Evolutionary conservation across 2,113 vertebrate species (phyloP).

Genomic region (Rhinopomastus cyanomelas): DNA sequence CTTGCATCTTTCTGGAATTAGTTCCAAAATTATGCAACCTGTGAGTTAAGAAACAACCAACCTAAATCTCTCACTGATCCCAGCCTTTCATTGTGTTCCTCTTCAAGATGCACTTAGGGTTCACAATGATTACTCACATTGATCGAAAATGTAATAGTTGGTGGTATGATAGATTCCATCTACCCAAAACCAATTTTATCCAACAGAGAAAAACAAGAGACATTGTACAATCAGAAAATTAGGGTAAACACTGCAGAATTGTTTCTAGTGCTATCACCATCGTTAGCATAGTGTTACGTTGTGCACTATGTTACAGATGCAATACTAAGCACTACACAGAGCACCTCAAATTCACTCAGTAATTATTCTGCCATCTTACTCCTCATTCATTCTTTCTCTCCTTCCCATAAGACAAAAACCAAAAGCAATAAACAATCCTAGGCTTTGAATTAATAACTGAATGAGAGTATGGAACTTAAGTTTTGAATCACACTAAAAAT

Average conservation of each 20-base stretch:
- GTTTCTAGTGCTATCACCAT: background rate
- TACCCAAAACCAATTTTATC: background rate
- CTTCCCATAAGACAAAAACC: background rate
- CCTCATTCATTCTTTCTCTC: background rate
- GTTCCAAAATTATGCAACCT: background rate
- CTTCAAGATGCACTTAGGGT: background rate
- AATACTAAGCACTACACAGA: background rate
- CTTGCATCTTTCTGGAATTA: background rate
- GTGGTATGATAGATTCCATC: background rate
- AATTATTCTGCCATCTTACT: background rate
- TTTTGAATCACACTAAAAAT: background rate
- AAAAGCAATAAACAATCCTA: background rate
- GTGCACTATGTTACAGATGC: background rate
- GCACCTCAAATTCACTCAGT: background rate
- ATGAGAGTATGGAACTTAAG: background rate
- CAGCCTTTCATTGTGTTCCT: background rate
- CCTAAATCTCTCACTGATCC: background rate
- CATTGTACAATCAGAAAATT: background rate
- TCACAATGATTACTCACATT: background rate
- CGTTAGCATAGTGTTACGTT: background rate
- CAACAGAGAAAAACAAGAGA: background rate
- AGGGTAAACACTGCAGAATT: background rate
- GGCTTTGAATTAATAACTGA: background rate
- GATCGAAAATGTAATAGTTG: background rate
- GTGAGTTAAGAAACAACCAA: background rate